Base-by-base conservation (phyloP, 2,113 vertebrate species). In the Herpailurus yagouaroundi region DNA sequence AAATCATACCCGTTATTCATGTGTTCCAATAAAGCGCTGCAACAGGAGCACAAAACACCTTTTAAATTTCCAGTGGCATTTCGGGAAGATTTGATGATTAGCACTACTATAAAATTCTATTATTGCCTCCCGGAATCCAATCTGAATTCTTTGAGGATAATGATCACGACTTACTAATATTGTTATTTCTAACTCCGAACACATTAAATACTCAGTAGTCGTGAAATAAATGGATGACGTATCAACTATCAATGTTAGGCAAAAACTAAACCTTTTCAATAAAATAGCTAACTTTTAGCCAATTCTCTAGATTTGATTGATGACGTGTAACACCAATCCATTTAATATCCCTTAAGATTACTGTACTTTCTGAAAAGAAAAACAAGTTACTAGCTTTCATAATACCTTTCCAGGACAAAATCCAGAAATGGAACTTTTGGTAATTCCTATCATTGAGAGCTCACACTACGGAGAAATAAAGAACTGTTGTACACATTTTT, bases 391-490 rank as follows among this genome's bases (percentile, higher is more conserved):
- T 33, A 93, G 68, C n/a, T n/a, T 90, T 81, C 36, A 74, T 66
- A 93, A 77, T 64, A 66, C 27, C 76, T 93, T 38, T 87, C 38
- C 83, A 93, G 25, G 15, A 96, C 48, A 96, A 97, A 91, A 92
- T 45, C 76, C 31, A 80, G 16, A 36, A 57, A 41, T 21, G 29
- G 21, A 88, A 66, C 76, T 92, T 96, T 16, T 69, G 19, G 38
- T 55, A 63, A 60, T 80, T 73, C 48, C 64, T 80, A 25, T 68
- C 66, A 77, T 0, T 83, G n/a, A 90, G 94, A 92, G 13, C 21
- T 84, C 21, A 88, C 21, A 82, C 9, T 45, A 23, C 1, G 2
- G 50, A 68, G 73, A 95, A 95, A 93, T 79, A 85, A 94, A 84
- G 18, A 94, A 76, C 0, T 82, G 6, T 60, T 64, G 86, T 31